Evolutionary conservation across 2,888 invertebrate species (phyloP).

Genomic region (Cryptocheilus praepositus): DNA sequence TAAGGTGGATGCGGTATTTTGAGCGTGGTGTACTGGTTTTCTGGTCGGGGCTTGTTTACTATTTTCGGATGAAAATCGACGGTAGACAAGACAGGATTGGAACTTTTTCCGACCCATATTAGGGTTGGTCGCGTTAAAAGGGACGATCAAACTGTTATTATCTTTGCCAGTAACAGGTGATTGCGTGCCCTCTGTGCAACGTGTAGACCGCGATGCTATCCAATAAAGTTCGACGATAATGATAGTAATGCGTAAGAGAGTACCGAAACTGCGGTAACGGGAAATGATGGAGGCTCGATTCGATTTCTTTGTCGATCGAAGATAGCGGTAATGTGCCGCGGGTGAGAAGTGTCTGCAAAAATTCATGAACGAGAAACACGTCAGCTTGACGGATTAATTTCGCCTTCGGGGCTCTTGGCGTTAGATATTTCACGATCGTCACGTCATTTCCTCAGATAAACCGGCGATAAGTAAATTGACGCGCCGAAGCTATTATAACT

Average conservation of each 20-base stretch:
- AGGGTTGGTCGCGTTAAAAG: background rate
- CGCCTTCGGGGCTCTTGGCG: background rate
- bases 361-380: conserved; percentile 35
- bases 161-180: conserved; percentile 49
- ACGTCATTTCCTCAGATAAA: background rate
- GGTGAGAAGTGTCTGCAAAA: conserved; percentile 46
- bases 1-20: too few relatives aligned
- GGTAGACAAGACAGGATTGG: too few relatives aligned
- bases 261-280: conserved; percentile 41
- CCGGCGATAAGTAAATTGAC: too few relatives aligned
- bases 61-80: too few relatives aligned
- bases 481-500: too few relatives aligned
- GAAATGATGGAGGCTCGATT: conserved; percentile 49
- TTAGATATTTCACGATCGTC: background rate
- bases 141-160: conserved; percentile 42
- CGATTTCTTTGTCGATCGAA: conserved; percentile 40
- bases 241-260: conserved; percentile 52
- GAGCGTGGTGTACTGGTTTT: too few relatives aligned
- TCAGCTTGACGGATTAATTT: conserved; percentile 50
- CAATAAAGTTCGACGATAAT: conserved; percentile 50
- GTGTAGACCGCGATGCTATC: conserved; percentile 34
- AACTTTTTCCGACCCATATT: conserved; percentile 6
- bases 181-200: conserved; percentile 36
- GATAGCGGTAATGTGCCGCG: conserved; percentile 38
- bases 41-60: too few relatives aligned